A percentile compares a stretch with the other conserved stretches of the same genome.
Conservation (phyloP, 2,113 vertebrate species). For the Gasterosteus aculeatus region DNA sequence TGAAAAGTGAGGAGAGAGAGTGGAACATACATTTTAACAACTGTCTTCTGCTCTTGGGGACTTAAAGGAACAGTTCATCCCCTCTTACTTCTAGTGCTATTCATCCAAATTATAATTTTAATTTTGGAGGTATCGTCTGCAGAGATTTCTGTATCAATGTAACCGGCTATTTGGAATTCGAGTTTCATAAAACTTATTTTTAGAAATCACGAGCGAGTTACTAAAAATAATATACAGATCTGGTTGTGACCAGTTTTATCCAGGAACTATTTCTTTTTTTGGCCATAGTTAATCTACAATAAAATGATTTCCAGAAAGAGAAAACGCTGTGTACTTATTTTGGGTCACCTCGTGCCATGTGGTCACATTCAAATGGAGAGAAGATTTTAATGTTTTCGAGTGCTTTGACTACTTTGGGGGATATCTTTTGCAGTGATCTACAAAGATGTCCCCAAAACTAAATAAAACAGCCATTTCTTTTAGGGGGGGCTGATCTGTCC, state of each 20-base stretch:
- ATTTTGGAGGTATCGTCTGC: neutral
- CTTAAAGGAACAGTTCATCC: neutral
- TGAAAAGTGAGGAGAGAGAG: slow-evolving; percentile 24
- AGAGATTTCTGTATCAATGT: neutral
- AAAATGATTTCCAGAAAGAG: neutral
- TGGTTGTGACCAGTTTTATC: neutral
- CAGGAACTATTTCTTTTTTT: neutral
- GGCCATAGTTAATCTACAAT: neutral
- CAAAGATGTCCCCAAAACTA: neutral
- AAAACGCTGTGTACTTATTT: neutral
- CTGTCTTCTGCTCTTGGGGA: slow-evolving; percentile 20
- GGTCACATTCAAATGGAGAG: neutral
- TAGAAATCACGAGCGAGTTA: neutral
- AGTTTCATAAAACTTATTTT: neutral
- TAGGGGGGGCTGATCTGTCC: neutral
- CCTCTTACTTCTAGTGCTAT: no score
- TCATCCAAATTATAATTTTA: no score
- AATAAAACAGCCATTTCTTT: neutral
- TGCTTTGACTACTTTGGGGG: no score
- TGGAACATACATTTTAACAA: slow-evolving; percentile 17
- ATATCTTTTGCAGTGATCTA: neutral
- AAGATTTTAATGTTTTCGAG: neutral
- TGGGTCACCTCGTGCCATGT: neutral
- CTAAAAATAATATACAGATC: neutral
- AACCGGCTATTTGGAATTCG: neutral